phyloP scores from a whole-genome alignment of 30 jellyfish, hydroid and myxozoan genomes.

The Hydra vulgaris region DNA sequence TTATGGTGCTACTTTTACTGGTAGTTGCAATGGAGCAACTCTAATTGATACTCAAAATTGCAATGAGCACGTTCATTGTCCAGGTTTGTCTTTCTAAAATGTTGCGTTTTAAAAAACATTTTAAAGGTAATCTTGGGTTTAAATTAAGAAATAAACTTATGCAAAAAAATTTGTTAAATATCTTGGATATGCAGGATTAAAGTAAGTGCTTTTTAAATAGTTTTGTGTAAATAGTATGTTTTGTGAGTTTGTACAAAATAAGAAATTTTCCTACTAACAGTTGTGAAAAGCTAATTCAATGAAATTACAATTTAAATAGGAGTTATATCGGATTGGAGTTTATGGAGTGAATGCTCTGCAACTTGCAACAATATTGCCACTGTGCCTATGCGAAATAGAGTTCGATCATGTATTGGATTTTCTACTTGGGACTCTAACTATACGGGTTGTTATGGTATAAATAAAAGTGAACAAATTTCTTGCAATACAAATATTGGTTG shows the following conservation, averaged over 20 bases:
- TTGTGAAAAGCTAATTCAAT: too few species aligned
- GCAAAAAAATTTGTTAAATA: not conserved
- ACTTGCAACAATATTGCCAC: not conserved
- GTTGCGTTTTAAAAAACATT: not conserved
- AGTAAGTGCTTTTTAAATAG: too few species aligned
- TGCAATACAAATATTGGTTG: not conserved
- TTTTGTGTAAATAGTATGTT: too few species aligned
- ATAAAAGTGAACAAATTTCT: not conserved
- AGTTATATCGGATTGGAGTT: not conserved
- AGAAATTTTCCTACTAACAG: too few species aligned
- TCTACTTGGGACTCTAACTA: not conserved
- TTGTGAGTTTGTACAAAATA: not conserved
- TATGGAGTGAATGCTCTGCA: not conserved
- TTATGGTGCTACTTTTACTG: not conserved
- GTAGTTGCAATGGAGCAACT: conserved; percentile 1
- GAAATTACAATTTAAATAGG: not conserved
- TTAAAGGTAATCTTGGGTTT: too few species aligned
- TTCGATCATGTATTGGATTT: not conserved
- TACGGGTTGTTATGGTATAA: not conserved
- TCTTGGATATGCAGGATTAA: not conserved
- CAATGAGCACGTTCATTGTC: conserved; percentile 10
- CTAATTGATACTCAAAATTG: not conserved
- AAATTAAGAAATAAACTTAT: too few species aligned
- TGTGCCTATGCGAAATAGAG: not conserved
- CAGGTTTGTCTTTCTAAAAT: conserved; percentile 1